Percentiles rank a stretch among this genome's conserved stretches.
These are phyloP conservation scores for Menidia menidia DNA, from an alignment of 2,797 vertebrate species.

Conservation along the genomic window DNA sequence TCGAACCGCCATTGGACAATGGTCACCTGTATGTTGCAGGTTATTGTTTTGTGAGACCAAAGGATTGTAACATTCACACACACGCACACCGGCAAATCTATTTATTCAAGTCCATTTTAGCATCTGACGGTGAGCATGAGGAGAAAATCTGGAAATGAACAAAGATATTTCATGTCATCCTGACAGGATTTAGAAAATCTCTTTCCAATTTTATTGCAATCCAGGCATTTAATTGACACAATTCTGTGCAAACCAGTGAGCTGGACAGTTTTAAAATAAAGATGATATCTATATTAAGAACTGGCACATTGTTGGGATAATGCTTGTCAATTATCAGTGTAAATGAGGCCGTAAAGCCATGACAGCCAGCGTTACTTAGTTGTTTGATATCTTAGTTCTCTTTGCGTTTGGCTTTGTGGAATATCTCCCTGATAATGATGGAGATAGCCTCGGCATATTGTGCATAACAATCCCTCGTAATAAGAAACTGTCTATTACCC, in stretches of 20 bases:
- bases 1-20: too few species aligned
- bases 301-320: background rate
- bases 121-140: too few species aligned
- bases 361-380: conserved; percentile 11
- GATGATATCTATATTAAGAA: background rate
- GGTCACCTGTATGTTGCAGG: too few species aligned
- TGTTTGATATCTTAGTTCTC: background rate
- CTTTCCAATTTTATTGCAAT: background rate
- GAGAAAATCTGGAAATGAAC: background rate
- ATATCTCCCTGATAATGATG: conserved; percentile 12
- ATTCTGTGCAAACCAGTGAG: background rate
- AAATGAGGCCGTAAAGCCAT: background rate
- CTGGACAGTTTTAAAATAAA: background rate
- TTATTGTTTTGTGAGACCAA: too few species aligned
- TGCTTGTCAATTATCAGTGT: conserved; percentile 4
- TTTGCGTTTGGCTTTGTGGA: conserved; percentile 8
- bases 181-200: background rate
- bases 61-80: too few species aligned
- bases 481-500: conserved; percentile 28
- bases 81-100: too few species aligned
- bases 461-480: conserved; percentile 31
- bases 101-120: too few species aligned
- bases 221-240: background rate
- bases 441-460: conserved; percentile 22
- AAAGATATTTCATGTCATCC: background rate